phyloP scores from a whole-genome alignment of 2,113 vertebrate species.

The Serinus canaria region DNA sequence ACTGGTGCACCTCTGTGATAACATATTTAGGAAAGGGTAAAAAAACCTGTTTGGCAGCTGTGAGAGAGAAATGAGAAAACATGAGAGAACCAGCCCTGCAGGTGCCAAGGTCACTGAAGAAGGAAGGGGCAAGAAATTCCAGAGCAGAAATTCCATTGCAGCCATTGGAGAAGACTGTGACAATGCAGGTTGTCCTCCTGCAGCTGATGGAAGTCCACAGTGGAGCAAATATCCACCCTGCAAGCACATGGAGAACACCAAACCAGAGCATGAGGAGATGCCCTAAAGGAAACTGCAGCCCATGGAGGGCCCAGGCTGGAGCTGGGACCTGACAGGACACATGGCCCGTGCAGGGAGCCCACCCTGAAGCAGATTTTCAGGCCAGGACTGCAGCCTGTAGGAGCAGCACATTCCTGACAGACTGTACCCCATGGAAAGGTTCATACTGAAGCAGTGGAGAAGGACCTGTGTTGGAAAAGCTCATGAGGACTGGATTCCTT shows the following conservation, averaged over 20 bases:
- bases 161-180: too few species aligned
- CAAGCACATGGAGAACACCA: neutral
- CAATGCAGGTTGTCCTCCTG: neutral
- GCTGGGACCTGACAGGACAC: neutral
- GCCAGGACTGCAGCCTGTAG: neutral
- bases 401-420: neutral
- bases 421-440: neutral
- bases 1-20: neutral
- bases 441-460: neutral
- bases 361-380: neutral
- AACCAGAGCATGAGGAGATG: neutral
- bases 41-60: neutral
- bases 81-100: neutral
- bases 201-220: neutral
- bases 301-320: neutral
- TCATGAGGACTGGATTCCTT: neutral
- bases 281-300: neutral
- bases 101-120: neutral
- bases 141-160: neutral
- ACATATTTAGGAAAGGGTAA: neutral
- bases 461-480: neutral
- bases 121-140: neutral
- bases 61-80: neutral
- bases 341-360: accelerated
- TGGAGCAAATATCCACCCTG: neutral